Evolutionary conservation across 2,888 invertebrate species (phyloP).

Genomic region (Hoplodrina ambigua): DNA sequence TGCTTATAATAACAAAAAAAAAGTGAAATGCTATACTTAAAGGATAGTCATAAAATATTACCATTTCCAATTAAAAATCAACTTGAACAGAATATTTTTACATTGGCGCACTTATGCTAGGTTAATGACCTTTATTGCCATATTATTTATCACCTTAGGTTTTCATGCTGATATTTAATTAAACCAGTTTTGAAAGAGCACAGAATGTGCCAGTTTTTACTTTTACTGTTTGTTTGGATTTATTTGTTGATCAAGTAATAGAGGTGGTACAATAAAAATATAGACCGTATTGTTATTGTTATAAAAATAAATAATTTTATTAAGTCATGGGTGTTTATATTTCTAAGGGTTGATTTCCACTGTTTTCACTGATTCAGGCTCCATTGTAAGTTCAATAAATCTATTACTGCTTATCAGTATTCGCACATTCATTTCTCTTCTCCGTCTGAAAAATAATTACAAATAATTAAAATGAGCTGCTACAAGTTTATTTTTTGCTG

Average conservation of each 20-base stretch:
- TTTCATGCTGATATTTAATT: conserved; percentile 2
- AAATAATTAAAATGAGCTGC: not conserved
- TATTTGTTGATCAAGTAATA: conserved; percentile 31
- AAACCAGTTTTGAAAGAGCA: conserved; percentile 4
- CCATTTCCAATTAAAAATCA: not conserved
- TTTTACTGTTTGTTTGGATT: conserved; percentile 36
- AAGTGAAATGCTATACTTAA: not conserved
- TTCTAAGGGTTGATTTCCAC: conserved; percentile 79
- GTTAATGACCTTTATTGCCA: not conserved
- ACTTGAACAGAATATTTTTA: not conserved
- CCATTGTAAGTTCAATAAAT: conserved; percentile 77
- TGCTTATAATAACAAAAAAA: not conserved
- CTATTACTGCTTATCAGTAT: conserved; percentile 68
- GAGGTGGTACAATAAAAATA: conserved; percentile 20
- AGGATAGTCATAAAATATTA: not conserved
- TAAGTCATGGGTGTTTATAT: conserved; percentile 30
- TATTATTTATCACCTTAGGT: not conserved
- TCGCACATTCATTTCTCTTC: conserved; percentile 70
- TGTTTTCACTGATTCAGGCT: conserved; percentile 83
- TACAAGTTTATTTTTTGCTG: too few relatives aligned
- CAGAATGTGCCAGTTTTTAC: conserved; percentile 33
- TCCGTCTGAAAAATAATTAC: conserved; percentile 67
- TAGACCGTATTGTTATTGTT: conserved; percentile 15
- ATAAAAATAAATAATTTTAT: conserved; percentile 54
- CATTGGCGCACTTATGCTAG: not conserved